Conservation (phyloP, 2,113 vertebrate genomes). For the Grantiella picta region DNA sequence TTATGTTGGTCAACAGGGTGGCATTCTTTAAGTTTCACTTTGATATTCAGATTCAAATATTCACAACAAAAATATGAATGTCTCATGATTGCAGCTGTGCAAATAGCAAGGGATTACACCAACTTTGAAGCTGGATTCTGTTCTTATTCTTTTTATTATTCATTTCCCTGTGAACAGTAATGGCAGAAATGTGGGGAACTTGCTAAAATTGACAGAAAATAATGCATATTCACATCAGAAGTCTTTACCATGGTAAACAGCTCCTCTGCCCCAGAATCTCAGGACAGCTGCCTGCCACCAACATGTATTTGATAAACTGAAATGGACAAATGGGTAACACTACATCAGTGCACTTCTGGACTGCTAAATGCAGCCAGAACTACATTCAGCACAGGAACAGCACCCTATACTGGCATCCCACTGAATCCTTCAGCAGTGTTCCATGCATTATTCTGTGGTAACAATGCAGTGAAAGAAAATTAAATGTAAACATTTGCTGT, state of each 20-base stretch:
- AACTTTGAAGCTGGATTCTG: conserved; percentile 15
- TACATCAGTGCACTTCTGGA: not conserved
- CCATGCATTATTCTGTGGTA: not conserved
- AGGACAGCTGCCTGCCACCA: not conserved
- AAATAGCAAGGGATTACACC: conserved; percentile 51
- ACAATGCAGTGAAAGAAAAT: not conserved
- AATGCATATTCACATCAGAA: not conserved
- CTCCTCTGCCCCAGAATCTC: not conserved
- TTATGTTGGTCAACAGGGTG: conserved; percentile 62
- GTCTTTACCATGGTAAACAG: not conserved
- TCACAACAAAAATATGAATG: conserved; percentile 63
- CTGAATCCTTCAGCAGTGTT: not conserved
- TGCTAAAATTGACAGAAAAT: not conserved
- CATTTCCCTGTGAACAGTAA: not conserved
- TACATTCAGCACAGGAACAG: not conserved
- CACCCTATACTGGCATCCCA: not conserved
- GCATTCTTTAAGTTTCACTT: conserved; percentile 42
- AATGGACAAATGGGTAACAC: not conserved
- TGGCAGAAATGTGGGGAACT: not conserved
- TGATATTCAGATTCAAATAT: conserved; percentile 62
- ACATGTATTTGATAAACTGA: not conserved
- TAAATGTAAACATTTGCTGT: conserved; percentile 20
- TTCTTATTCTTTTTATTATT: conserved; percentile 30
- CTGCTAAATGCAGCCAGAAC: not conserved
- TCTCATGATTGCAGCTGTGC: conserved; percentile 60